Percentiles rank a stretch among this genome's conserved stretches.
Conservation (phyloP, 2,888 invertebrate species). For the Gryllus longicercus region DNA sequence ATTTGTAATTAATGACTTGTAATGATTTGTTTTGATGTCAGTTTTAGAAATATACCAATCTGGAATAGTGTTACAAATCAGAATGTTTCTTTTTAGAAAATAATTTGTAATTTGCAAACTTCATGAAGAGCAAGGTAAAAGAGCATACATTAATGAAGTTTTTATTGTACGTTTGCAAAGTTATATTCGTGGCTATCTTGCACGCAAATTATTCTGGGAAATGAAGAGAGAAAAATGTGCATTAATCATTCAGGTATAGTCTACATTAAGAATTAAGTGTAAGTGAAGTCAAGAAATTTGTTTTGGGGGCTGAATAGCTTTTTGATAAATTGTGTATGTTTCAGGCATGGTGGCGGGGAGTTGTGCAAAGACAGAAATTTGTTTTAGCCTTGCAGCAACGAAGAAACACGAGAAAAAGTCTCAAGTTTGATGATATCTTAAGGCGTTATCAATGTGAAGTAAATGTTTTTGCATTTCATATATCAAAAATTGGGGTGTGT, state of each 20-base stretch:
- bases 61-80: too few species aligned
- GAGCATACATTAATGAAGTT: neutral
- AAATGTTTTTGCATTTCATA: neutral
- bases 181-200: conserved; percentile 5
- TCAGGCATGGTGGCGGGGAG: conserved; percentile 34
- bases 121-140: too few species aligned
- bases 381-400: neutral
- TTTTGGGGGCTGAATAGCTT: neutral
- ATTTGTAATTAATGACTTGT: too few species aligned
- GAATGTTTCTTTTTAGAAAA: too few species aligned
- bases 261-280: neutral
- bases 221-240: neutral
- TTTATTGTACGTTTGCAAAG: neutral
- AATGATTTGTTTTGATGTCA: too few species aligned
- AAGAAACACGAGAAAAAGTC: neutral
- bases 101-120: too few species aligned
- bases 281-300: neutral
- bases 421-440: neutral
- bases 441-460: neutral
- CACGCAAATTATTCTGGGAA: neutral
- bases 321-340: neutral
- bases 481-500: neutral
- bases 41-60: too few species aligned
- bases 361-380: conserved; percentile 25
- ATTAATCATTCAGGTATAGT: conserved; percentile 11